These are phyloP conservation scores for Sciurus vulgaris DNA, from an alignment of 2,797 vertebrate genomes.

Conservation along the genomic window DNA sequence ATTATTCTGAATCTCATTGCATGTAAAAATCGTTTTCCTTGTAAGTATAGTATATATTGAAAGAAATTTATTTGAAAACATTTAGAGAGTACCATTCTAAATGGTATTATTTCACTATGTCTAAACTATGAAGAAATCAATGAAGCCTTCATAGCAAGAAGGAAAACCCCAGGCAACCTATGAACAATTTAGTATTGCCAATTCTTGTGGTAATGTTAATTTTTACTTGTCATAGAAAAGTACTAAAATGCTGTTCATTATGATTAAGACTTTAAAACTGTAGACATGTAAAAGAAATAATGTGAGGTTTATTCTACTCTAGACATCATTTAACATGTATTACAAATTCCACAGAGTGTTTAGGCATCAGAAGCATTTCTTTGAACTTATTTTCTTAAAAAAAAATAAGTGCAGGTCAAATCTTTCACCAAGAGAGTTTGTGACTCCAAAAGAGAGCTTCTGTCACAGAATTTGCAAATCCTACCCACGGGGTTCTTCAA, in stretches of 20 bases:
- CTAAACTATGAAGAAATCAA: neutral
- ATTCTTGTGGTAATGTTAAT: neutral
- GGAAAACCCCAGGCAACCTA: neutral
- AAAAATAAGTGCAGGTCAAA: neutral
- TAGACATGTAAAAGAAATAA: neutral
- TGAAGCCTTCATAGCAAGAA: neutral
- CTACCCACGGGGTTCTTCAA: neutral
- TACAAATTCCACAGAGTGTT: neutral
- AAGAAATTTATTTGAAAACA: constrained; percentile 48
- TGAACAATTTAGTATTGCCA: neutral
- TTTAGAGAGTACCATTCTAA: neutral
- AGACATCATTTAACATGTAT: neutral
- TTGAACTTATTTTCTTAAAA: neutral
- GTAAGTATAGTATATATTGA: constrained; percentile 15
- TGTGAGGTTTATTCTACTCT: neutral
- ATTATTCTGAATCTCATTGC: constrained; percentile 19
- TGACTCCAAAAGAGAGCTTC: neutral
- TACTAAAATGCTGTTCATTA: neutral
- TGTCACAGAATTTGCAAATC: neutral
- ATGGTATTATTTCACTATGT: neutral
- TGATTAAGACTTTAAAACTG: neutral
- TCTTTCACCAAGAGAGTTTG: neutral
- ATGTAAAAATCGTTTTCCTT: neutral
- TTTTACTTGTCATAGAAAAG: neutral
- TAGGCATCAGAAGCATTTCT: neutral